These are phyloP conservation scores for Limonius californicus DNA, from an alignment of 1,140 invertebrate genomes.

Conservation along the genomic window DNA sequence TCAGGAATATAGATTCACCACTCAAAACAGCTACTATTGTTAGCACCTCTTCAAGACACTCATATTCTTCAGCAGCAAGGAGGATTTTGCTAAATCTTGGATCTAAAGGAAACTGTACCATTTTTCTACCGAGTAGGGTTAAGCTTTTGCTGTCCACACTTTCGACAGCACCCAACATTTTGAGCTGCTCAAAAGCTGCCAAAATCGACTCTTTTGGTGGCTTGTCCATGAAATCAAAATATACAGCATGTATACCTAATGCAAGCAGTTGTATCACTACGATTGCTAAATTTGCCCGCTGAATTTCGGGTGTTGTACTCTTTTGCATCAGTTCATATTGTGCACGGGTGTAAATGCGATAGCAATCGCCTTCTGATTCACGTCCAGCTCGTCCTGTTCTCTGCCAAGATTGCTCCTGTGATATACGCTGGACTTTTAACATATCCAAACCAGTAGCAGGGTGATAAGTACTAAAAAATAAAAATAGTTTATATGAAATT, in stretches of 20 bases:
- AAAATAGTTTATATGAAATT: constrained; percentile 3
- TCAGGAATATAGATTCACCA: constrained; percentile 58
- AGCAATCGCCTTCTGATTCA: constrained; percentile 78
- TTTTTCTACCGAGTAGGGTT: constrained; percentile 76
- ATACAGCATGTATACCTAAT: constrained; percentile 73
- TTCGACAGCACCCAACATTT: constrained; percentile 71
- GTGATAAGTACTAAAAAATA: constrained; percentile 64
- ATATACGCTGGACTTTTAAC: constrained; percentile 77
- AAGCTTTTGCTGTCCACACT: constrained; percentile 54
- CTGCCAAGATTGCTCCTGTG: constrained; percentile 91
- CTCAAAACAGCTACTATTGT: constrained; percentile 57
- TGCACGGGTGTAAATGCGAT: constrained; percentile 71
- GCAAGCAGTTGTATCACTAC: constrained; percentile 72
- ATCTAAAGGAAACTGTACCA: constrained; percentile 90
- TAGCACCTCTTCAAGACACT: constrained; percentile 80
- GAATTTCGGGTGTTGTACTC: constrained; percentile 82
- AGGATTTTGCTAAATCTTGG: constrained; percentile 85
- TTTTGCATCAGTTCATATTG: constrained; percentile 65
- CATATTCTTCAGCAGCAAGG: constrained; percentile 69
- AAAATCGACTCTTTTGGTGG: constrained; percentile 69
- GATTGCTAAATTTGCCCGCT: constrained; percentile 52
- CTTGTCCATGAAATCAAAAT: constrained; percentile 90
- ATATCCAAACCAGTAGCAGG: constrained; percentile 79
- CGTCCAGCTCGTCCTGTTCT: constrained; percentile 86
- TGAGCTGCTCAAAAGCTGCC: constrained; percentile 65